phyloP scores from a whole-genome alignment of 2,797 vertebrate species.

The Galaxias olidus region DNA sequence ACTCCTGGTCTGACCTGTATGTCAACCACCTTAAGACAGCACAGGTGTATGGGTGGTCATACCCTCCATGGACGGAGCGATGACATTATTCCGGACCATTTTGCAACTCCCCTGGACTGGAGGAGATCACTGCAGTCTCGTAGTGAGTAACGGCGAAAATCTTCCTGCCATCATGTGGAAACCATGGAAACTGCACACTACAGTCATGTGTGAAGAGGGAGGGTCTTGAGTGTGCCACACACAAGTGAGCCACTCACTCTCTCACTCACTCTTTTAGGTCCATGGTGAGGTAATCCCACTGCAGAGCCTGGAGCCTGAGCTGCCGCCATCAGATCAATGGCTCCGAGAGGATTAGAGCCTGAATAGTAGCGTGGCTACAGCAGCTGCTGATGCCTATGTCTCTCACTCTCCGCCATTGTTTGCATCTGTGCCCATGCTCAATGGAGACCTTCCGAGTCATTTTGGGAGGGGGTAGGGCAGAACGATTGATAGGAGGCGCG shows the following conservation, averaged over 20 bases:
- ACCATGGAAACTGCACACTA: constrained; percentile 7
- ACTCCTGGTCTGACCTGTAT: too few species aligned
- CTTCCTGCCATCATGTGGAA: not conserved
- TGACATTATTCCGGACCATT: too few species aligned
- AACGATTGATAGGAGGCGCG: constrained; percentile 24
- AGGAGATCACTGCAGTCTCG: not conserved
- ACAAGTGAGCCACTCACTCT: too few species aligned
- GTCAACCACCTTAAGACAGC: too few species aligned
- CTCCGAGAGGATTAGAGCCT: not conserved
- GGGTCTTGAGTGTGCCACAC: constrained; percentile 8
- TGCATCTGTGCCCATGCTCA: not conserved
- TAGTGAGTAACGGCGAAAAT: not conserved
- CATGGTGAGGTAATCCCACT: constrained; percentile 27
- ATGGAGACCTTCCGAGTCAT: constrained; percentile 20
- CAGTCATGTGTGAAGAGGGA: constrained; percentile 21
- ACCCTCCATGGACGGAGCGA: too few species aligned
- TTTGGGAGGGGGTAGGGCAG: constrained; percentile 2
- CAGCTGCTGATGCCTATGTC: not conserved
- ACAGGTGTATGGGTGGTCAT: too few species aligned
- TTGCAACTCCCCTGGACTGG: too few species aligned
- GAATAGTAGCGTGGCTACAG: not conserved
- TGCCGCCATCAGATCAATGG: not conserved
- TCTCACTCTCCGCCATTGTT: not conserved
- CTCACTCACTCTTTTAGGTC: not conserved
- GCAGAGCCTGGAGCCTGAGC: not conserved